Evolutionary conservation across 2,113 vertebrate genomes (phyloP).

Genomic region (Ibidorhyncha struthersii): DNA sequence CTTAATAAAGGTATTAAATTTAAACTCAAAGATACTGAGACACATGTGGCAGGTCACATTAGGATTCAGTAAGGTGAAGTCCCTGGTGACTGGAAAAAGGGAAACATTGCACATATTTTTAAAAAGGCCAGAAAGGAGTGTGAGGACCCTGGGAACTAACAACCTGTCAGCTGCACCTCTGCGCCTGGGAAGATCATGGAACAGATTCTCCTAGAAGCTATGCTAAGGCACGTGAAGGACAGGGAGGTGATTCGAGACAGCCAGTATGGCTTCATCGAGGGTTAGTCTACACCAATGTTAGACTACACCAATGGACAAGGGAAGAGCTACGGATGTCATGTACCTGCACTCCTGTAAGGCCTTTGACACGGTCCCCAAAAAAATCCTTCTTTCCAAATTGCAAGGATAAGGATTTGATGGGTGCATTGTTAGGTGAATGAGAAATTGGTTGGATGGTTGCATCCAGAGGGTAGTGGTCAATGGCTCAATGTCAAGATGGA

Average conservation of each 20-base stretch:
- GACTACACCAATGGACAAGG: not conserved
- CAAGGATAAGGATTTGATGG: not conserved
- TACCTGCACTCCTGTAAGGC: not conserved
- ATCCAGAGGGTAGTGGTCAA: not conserved
- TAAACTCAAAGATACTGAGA: not conserved
- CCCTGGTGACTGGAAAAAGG: not conserved
- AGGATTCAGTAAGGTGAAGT: not conserved
- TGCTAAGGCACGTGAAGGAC: not conserved
- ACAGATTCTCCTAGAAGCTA: not conserved
- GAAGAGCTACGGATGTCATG: not conserved
- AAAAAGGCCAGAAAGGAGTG: not conserved
- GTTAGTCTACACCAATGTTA: not conserved
- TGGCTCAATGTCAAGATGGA: not conserved
- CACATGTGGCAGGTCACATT: not conserved
- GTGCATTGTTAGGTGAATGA: not conserved
- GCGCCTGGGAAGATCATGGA: not conserved
- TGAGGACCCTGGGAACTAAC: not conserved
- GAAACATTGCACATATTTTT: not conserved
- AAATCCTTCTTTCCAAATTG: not conserved
- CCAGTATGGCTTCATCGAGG: not conserved
- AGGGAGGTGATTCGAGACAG: not conserved
- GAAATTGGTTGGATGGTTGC: not conserved
- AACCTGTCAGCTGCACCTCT: not conserved
- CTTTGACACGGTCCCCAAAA: not conserved
- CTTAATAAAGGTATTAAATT: not conserved